Base-by-base conservation (phyloP, 2,113 vertebrate genomes). In the Psammodynastes pulverulentus region DNA sequence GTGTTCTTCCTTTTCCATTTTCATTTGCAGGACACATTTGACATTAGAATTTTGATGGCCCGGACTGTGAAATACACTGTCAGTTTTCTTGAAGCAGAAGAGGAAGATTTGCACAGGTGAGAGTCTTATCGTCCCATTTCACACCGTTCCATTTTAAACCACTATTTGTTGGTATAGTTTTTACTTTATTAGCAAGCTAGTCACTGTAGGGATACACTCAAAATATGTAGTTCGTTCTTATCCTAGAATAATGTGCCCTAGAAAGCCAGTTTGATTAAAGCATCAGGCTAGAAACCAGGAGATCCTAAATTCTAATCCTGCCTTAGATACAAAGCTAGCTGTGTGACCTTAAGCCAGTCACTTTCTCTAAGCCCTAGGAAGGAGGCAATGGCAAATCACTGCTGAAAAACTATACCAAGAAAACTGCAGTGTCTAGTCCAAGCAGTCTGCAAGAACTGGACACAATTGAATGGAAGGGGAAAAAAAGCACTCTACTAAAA, bases 21-120 rank as follows among this genome's bases (percentile, higher is more conserved):
- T 45, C 52, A 51, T 7, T 88, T 58, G 43, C 85, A 98, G 98
- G 98, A 98, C 95, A 97, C 98, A 0, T 98, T 99, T 86, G 98
- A 98, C 34, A 93, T 97, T 39, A 96, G 97, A 84, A 97, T 98
- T 97, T 95, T 98, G 95, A 97, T 98, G 98, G 97, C 98, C 79
- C 94, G 84, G 79, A 97, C 98, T 43, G 96, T 98, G 45, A 98
- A 98, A 86, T 97, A 98, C 93, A 97, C 96, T 5, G 95, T 98
- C 91, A 98, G 98, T 94, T 98, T 98, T 88, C 93, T 96, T 89
- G 97, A 98, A 91, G 95, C 96, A 1, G 96, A 96, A 95, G 97
- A 98, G 89, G 96, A 98, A 91, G 98, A 98, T 92, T 93, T 98
- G 9, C 97, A 97, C 62, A 97, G 97, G 97, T 98, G 29, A 1